Evolutionary conservation across 2,888 invertebrate species (phyloP).

Genomic region (Zaprionus obscuricornis): DNA sequence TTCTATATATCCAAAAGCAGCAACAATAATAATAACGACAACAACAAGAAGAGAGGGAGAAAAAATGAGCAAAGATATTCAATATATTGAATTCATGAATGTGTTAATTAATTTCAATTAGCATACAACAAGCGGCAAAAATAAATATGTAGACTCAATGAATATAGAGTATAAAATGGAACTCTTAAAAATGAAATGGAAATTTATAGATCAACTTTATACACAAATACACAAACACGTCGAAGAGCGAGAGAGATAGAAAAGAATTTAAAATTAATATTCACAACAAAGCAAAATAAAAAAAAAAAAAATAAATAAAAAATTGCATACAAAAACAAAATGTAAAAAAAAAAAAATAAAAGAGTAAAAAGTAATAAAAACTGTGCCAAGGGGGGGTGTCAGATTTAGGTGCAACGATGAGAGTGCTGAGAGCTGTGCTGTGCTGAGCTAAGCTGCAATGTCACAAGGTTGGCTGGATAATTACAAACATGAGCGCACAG

Average conservation of each 20-base stretch:
- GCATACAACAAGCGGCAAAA: slow-evolving; percentile 51
- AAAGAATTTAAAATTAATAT: slow-evolving; percentile 7
- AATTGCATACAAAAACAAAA: slow-evolving; percentile 13
- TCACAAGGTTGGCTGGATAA: slow-evolving; percentile 68
- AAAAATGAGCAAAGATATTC: slow-evolving; percentile 9
- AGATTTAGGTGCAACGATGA: slow-evolving; percentile 29
- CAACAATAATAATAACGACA: too few species aligned
- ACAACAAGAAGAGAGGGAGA: too few species aligned
- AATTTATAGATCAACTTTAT: slow-evolving; percentile 38
- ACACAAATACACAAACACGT: neutral
- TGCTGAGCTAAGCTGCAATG: slow-evolving; percentile 40
- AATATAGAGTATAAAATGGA: slow-evolving; percentile 21
- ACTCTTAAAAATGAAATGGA: slow-evolving; percentile 35
- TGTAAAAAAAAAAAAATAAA: slow-evolving; percentile 30
- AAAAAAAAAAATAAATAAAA: slow-evolving; percentile 8
- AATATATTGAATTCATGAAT: slow-evolving; percentile 31
- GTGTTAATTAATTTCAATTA: slow-evolving; percentile 80
- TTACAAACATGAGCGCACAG: slow-evolving; percentile 65
- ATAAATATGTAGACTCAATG: slow-evolving; percentile 16
- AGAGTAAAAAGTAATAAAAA: slow-evolving; percentile 36
- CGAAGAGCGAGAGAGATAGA: neutral
- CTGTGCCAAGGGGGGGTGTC: slow-evolving; percentile 24
- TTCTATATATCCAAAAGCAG: slow-evolving; percentile 44
- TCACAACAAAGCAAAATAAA: slow-evolving; percentile 4
- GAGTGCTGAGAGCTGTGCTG: neutral